phyloP scores from a whole-genome alignment of 2,888 invertebrate species.

The Stenodema calcarata region DNA sequence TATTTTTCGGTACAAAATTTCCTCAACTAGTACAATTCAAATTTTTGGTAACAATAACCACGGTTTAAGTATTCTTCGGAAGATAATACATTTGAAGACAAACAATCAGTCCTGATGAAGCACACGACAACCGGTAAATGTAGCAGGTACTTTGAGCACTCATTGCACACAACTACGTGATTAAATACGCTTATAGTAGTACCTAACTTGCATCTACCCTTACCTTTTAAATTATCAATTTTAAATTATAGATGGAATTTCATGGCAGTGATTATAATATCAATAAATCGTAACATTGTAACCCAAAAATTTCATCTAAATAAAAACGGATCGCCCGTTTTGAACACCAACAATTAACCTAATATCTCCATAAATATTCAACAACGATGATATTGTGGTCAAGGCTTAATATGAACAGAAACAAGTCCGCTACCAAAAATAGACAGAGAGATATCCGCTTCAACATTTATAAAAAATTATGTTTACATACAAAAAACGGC shows the following conservation, averaged over 20 bases:
- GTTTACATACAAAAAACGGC: slow-evolving; percentile 19
- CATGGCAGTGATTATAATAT: background rate
- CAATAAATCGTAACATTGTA: background rate
- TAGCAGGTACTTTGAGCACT: background rate
- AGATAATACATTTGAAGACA: no score
- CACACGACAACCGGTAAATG: no score
- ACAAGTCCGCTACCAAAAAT: background rate
- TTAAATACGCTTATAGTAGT: background rate
- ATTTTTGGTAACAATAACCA: no score
- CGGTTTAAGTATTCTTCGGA: no score
- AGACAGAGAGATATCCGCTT: slow-evolving; percentile 4
- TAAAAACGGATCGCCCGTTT: background rate
- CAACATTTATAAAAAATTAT: background rate
- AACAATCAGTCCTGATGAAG: no score
- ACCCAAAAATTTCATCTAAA: background rate
- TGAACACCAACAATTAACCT: background rate
- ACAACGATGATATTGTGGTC: background rate
- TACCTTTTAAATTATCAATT: background rate
- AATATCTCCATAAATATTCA: background rate
- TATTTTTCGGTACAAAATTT: no score
- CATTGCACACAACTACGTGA: background rate
- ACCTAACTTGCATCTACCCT: background rate
- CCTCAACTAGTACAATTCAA: no score
- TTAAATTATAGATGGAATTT: background rate
- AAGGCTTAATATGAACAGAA: background rate